Base-by-base conservation (phyloP, 2,888 invertebrate genomes). In the Coenonympha glycerion region DNA sequence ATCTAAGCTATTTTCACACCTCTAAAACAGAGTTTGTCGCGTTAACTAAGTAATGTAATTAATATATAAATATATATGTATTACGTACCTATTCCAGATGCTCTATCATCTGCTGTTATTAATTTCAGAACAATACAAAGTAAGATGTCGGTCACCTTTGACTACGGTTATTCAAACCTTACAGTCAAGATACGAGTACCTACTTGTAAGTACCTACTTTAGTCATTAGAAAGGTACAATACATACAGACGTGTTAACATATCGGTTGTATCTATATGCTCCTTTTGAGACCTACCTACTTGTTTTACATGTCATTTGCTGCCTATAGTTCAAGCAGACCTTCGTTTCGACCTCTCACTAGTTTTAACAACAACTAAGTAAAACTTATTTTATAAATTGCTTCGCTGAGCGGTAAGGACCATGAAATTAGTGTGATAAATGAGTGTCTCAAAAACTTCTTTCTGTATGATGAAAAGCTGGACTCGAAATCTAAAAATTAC, bases 221-320 rank as follows among this genome's bases (percentile, higher is more conserved):
- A 60, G 61, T 68, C 66, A 71, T 79, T 79, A 78, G 78, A 79
- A 79, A 78, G 79, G 77, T 68, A 69, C 55, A 66, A 73, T 58
- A 63, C 60, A 58, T 49, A 53, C 47, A 53, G 46, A 48, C 52
- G 50, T 52, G 33, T 50, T 56, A 47, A 53, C 39, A 58, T 45
- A 41, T 52, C 55, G 47, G 57, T 55, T 60, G 56, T 56, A 52
- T 19, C 31, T 50, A 53, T 61, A 57, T 18, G 47, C 28, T 41
- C 49, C 55, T 54, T 56, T 53, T 56, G 47, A 47, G 49, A 48
- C 44, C 44, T 40, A 48, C 41, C 49, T 54, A 47, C 51, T 49
- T 39, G 55, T 49, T 49, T 53, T 49, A 51, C 53, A 51, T 48
- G 51, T 55, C 52, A 52, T 56, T 52, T 46, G 47, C 37, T 47